Evolutionary conservation across 1,140 invertebrate species (phyloP).

Genomic region (Probaryconus sp.): DNA sequence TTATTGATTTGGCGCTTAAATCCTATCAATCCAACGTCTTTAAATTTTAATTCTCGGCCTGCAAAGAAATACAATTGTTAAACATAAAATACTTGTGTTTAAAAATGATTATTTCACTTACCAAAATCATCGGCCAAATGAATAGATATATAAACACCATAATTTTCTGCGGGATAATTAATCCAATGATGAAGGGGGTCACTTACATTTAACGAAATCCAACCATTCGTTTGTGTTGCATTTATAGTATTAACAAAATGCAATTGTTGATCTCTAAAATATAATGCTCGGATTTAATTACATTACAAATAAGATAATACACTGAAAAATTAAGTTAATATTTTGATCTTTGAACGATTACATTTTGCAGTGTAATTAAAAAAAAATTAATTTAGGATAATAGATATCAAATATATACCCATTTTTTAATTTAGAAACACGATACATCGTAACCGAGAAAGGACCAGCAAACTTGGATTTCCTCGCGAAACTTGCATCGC

Average conservation of each 20-base stretch:
- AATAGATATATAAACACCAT: slow-evolving; percentile 92
- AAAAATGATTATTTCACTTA: slow-evolving; percentile 67
- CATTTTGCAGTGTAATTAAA: background rate
- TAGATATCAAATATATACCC: slow-evolving; percentile 60
- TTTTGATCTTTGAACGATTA: no score
- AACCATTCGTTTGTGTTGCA: slow-evolving; percentile 83
- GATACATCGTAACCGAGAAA: slow-evolving; percentile 72
- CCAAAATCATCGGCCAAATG: slow-evolving; percentile 83
- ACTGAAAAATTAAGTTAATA: no score
- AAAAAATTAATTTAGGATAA: background rate
- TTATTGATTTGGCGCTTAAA: no score
- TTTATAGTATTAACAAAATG: slow-evolving; percentile 83
- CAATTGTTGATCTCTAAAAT: slow-evolving; percentile 81
- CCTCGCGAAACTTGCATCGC: slow-evolving; percentile 76
- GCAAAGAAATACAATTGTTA: slow-evolving; percentile 77
- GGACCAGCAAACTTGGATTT: slow-evolving; percentile 54
- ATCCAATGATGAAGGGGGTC: slow-evolving; percentile 87
- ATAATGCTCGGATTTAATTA: slow-evolving; percentile 4
- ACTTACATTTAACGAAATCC: slow-evolving; percentile 89
- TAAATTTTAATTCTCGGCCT: slow-evolving; percentile 43
- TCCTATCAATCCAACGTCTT: slow-evolving; percentile 39
- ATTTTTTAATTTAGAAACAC: slow-evolving; percentile 68
- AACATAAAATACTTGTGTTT: background rate
- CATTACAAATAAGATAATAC: no score
- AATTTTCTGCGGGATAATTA: slow-evolving; percentile 86